These are phyloP conservation scores for Pteria penguin DNA, from an alignment of 2,888 invertebrate species.

Conservation along the genomic window DNA sequence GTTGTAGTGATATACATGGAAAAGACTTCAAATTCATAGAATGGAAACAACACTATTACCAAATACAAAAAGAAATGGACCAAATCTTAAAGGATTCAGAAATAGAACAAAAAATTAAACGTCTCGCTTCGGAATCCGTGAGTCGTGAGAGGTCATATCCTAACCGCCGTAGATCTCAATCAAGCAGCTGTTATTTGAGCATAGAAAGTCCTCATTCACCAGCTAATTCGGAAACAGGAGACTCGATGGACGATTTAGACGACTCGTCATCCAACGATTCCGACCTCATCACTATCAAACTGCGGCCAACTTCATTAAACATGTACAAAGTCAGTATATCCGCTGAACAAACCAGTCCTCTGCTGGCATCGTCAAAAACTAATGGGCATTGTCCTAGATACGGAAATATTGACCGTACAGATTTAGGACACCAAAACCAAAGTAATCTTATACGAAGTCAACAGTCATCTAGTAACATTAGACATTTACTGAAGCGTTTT, in stretches of 20 bases:
- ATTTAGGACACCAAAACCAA: neutral
- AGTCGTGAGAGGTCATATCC: too few species aligned
- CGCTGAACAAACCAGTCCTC: constrained; percentile 18
- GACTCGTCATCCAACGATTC: constrained; percentile 54
- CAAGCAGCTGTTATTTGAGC: neutral
- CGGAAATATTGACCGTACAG: neutral
- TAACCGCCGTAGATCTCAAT: neutral
- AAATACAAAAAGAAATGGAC: constrained; percentile 74
- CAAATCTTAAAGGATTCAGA: constrained; percentile 56
- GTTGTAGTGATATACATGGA: constrained; percentile 45
- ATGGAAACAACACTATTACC: constrained; percentile 70
- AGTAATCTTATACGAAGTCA: neutral
- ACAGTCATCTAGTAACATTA: constrained; percentile 11
- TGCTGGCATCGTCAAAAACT: constrained; percentile 1
- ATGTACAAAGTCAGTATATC: constrained; percentile 57
- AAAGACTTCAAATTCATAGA: constrained; percentile 64
- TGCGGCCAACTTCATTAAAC: constrained; percentile 56
- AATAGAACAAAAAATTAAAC: constrained; percentile 8
- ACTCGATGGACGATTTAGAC: constrained; percentile 48
- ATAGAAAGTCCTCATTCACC: constrained; percentile 5
- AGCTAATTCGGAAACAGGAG: constrained; percentile 49
- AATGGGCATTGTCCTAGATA: neutral
- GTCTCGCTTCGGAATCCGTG: neutral
- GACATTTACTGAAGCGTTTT: constrained; percentile 25
- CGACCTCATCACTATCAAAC: constrained; percentile 60